Evolutionary conservation across 2,888 invertebrate species (phyloP).

Genomic region (Linnaemya tessellans): DNA sequence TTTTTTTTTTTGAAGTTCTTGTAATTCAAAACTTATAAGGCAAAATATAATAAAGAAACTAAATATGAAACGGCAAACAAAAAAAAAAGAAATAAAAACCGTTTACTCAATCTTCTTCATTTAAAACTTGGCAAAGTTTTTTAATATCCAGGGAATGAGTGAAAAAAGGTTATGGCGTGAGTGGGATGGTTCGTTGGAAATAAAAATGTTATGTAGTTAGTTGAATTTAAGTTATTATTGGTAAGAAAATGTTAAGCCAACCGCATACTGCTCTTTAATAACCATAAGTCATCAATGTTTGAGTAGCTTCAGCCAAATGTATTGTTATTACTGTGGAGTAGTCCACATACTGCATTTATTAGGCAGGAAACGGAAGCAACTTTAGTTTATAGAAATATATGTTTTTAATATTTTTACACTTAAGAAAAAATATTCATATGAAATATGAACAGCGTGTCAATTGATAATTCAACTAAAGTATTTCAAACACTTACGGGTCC

Average conservation of each 20-base stretch:
- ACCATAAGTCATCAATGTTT: constrained; percentile 68
- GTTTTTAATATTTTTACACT: constrained; percentile 16
- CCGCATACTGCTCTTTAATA: constrained; percentile 65
- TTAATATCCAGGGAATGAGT: neutral
- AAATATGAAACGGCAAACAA: constrained; percentile 33
- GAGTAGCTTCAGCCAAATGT: constrained; percentile 37
- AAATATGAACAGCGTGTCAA: neutral
- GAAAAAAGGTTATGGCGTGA: neutral
- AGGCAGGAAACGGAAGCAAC: constrained; percentile 42
- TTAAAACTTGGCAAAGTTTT: constrained; percentile 41
- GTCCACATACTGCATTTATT: constrained; percentile 1
- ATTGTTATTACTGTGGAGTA: constrained; percentile 20
- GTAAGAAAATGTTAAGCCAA: constrained; percentile 52
- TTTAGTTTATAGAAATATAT: constrained; percentile 6
- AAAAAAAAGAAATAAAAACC: constrained; percentile 22
- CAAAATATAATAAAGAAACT: constrained; percentile 39
- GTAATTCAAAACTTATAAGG: constrained; percentile 60
- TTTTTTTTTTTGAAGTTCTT: constrained; percentile 11
- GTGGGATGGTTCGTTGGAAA: neutral
- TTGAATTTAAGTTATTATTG: constrained; percentile 47
- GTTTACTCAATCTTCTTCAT: constrained; percentile 41
- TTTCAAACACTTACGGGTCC: too few relatives aligned
- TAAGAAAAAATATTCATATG: neutral
- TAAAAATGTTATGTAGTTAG: constrained; percentile 19
- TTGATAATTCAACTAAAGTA: too few relatives aligned